Conservation (phyloP, 64 coral and sea anemone genomes). For the Anthopleura sola region DNA sequence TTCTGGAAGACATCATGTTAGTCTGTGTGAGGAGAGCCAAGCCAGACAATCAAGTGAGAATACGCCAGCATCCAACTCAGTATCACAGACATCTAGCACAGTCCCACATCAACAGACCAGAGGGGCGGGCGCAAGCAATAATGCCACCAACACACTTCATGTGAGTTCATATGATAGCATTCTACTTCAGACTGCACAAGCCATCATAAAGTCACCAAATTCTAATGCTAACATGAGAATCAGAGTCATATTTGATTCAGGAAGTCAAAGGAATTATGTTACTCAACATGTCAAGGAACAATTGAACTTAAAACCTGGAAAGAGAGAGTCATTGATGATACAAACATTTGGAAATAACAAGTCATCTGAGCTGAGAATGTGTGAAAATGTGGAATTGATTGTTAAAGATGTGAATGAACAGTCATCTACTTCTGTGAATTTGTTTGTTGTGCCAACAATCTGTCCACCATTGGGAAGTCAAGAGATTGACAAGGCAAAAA, state of each 20-base stretch:
- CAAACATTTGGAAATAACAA: constrained; percentile 56
- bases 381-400: constrained; percentile 45
- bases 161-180: background rate
- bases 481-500: constrained; percentile 34
- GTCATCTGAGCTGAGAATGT: constrained; percentile 11
- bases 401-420: background rate
- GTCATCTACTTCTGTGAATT: constrained; percentile 16
- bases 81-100: background rate
- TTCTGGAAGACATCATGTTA: background rate
- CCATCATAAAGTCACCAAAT: background rate
- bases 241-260: constrained; percentile 43
- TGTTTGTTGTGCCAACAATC: constrained; percentile 51
- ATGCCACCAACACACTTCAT: too few species aligned
- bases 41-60: background rate
- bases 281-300: constrained; percentile 29
- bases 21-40: too few species aligned
- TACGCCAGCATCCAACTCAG: background rate
- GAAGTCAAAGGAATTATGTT: constrained; percentile 45
- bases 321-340: constrained; percentile 27
- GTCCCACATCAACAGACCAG: background rate
- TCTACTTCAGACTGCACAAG: background rate
- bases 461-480: constrained; percentile 57
- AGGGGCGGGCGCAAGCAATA: background rate
- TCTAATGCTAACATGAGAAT: background rate
- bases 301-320: constrained; percentile 17